Conservation (phyloP, 2,113 vertebrate species). For the Lanius ludovicianus region DNA sequence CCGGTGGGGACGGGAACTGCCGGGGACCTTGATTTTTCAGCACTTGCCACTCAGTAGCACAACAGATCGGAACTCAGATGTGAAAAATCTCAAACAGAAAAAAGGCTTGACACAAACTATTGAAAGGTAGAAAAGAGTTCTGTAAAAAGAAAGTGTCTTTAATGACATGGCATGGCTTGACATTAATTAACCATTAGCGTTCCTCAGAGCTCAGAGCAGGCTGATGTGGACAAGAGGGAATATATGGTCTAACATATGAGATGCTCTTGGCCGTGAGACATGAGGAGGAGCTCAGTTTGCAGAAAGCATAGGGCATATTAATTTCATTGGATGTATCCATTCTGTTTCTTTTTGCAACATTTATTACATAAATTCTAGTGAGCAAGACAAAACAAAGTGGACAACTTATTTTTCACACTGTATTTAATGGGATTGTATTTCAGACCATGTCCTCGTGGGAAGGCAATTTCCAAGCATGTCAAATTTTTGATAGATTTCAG, state of each 20-base stretch:
- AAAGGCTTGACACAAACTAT: neutral
- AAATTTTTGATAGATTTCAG: conserved; percentile 15
- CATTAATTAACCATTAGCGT: neutral
- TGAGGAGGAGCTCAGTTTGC: neutral
- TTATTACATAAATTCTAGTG: conserved; percentile 10
- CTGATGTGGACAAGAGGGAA: neutral
- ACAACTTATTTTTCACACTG: conserved; percentile 2
- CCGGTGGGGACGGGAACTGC: neutral
- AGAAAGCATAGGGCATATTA: neutral
- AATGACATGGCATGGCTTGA: neutral
- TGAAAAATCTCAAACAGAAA: neutral
- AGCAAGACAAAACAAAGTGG: conserved; percentile 24
- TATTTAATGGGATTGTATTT: conserved; percentile 32
- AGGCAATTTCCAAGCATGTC: neutral
- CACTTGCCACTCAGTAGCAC: neutral
- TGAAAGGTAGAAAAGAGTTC: neutral
- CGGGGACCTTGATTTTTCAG: neutral
- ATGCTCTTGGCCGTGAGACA: neutral
- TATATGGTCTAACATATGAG: neutral
- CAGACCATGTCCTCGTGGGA: neutral
- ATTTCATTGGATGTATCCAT: neutral
- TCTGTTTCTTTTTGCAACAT: neutral
- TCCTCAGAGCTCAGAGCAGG: neutral
- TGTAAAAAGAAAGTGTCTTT: neutral
- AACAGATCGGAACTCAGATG: neutral